Evolutionary conservation across 2,888 invertebrate genomes (phyloP), one percentile per base, ranked within the genome.

Genomic region (Phragmatobia fuliginosa): DNA sequence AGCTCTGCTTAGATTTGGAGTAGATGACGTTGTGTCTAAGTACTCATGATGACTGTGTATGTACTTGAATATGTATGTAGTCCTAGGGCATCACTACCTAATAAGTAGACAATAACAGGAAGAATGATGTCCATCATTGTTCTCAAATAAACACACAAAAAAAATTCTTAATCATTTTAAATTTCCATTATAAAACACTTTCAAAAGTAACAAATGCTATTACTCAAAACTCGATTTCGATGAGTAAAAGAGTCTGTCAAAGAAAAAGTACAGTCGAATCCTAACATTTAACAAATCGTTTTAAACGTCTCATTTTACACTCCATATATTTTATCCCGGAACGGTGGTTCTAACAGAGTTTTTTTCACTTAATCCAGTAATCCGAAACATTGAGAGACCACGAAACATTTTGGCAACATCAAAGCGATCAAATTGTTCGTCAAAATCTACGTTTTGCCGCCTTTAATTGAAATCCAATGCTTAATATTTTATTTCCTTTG

Each of bases 391-490:
- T 81, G 81, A 68, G 70, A 56, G 62, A 59, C 69, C 66, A 66
- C 77, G 68, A 69, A 79, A 72, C 73, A 76, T 80, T 81, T 74
- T 68, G 60, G 71, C 72, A 71, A 83, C 83, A 85, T 85, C 87
- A 87, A 87, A 87, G 84, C 84, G 78, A 85, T 83, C 81, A 83
- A 83, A 83, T 79, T 76, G 73, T 72, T 78, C 76, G 68, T 77
- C 68, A 71, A 75, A 77, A 78, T 77, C 66, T 63, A 63, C 41
- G 61, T 81, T 77, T 71, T 77, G 60, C 69, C 66, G 58, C 66
- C 75, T 70, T 83, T 84, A 84, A 87, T 87, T 84, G 84, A 78
- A 85, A 83, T 77, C 71, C 78, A 82, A 84, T 78, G 79, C 75
- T 77, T 82, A 78, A 81, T 78, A 77, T 77, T 74, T 82, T 80